Evolutionary conservation across 2,113 vertebrate species (phyloP).

Genomic region (Centropus unirufus): DNA sequence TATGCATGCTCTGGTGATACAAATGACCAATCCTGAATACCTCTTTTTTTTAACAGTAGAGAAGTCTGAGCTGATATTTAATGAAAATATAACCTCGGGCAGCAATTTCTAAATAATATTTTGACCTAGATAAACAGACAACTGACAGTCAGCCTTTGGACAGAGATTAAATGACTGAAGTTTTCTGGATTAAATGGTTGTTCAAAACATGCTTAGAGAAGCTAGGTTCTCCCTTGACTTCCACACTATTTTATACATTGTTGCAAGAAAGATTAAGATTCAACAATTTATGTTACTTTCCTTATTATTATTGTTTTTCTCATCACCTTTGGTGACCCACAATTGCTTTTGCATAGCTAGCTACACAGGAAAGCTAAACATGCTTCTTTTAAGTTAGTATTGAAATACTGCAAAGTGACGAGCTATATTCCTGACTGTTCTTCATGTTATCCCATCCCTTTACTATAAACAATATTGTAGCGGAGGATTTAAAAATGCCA

Average conservation of each 20-base stretch:
- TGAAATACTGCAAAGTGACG: not conserved
- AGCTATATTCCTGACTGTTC: not conserved
- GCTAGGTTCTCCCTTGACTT: not conserved
- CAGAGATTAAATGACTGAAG: not conserved
- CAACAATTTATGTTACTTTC: not conserved
- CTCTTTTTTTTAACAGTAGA: not conserved
- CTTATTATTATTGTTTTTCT: not conserved
- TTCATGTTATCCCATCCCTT: not conserved
- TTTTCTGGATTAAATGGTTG: not conserved
- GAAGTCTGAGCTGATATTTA: not conserved
- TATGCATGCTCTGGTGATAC: not conserved
- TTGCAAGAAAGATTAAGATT: not conserved
- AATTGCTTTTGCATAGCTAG: not conserved
- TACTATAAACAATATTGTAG: not conserved
- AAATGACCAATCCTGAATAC: not conserved
- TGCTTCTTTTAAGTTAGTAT: not conserved
- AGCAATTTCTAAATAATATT: not conserved
- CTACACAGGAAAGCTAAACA: not conserved
- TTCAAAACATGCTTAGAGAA: not conserved
- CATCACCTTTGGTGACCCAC: not conserved
- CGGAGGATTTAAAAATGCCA: not conserved
- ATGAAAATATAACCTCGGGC: not conserved
- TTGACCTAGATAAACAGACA: not conserved
- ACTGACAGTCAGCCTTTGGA: not conserved
- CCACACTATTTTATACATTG: fast-evolving